Conservation (phyloP, 2,888 invertebrate species). For the Calameuta idolon region DNA sequence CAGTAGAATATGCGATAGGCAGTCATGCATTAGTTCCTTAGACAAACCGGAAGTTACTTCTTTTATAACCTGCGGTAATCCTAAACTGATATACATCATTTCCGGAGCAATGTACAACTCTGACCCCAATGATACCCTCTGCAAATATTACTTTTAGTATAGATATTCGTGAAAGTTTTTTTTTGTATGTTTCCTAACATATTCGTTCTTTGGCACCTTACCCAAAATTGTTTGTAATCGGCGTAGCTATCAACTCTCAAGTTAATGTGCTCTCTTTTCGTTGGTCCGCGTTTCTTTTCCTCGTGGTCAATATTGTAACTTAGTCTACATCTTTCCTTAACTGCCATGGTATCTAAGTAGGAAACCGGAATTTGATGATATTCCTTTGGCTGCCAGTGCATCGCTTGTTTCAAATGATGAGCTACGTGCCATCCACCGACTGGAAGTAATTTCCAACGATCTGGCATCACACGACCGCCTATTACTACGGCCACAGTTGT, state of each 20-base stretch:
- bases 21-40: conserved; percentile 58
- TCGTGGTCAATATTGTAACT: conserved; percentile 64
- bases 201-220: conserved; percentile 28
- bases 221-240: conserved; percentile 61
- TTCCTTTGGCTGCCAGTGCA: conserved; percentile 63
- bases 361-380: conserved; percentile 64
- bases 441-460: conserved; percentile 61
- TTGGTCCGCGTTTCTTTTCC: conserved; percentile 47
- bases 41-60: conserved; percentile 61
- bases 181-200: conserved; percentile 1
- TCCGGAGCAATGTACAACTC: conserved; percentile 66
- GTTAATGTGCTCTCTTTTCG: conserved; percentile 57
- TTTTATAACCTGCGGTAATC: conserved; percentile 63
- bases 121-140: conserved; percentile 63
- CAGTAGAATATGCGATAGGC: conserved; percentile 64
- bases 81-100: conserved; percentile 64
- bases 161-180: conserved; percentile 2
- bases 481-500: conserved; percentile 66
- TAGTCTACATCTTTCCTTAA: conserved; percentile 64
- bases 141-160: conserved; percentile 24
- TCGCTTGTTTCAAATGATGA: conserved; percentile 63
- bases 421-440: conserved; percentile 67
- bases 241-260: conserved; percentile 59
- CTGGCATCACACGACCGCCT: conserved; percentile 62
- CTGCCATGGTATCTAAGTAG: conserved; percentile 60